Percentiles rank a stretch among this genome's conserved stretches.
Evolutionary conservation across 1,140 invertebrate genomes (phyloP).

Genomic region (Diachasmimorpha longicaudata): DNA sequence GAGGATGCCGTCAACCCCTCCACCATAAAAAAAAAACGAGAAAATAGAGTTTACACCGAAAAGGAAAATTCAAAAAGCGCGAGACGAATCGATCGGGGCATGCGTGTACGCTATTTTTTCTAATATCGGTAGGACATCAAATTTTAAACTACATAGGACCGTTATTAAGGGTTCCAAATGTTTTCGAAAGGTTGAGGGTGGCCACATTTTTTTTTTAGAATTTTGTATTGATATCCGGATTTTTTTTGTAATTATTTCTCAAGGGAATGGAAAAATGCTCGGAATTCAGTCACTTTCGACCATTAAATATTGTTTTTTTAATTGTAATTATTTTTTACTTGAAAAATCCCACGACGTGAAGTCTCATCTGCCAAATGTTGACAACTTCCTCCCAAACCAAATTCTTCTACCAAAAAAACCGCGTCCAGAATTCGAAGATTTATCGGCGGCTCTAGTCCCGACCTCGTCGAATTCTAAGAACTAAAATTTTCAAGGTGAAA

Average conservation of each 20-base stretch:
- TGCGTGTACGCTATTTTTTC: neutral
- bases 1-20: neutral
- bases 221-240: no score
- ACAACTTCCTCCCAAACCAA: neutral
- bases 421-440: neutral
- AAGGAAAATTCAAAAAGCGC: neutral
- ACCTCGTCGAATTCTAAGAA: neutral
- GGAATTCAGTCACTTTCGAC: no score
- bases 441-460: neutral
- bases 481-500: neutral
- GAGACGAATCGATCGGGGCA: neutral
- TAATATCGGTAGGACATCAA: neutral
- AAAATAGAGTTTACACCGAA: neutral
- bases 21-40: neutral
- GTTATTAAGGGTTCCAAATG: neutral
- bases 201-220: no score
- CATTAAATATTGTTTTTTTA: no score
- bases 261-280: no score
- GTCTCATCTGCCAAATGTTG: no score
- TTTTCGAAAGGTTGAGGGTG: neutral
- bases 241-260: no score
- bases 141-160: neutral
- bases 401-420: neutral
- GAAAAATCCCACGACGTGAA: no score
- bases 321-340: no score